Evolutionary conservation across 2,888 invertebrate species (phyloP), one percentile per base, ranked within the genome.

Genomic region (Acrobasis repandana): DNA sequence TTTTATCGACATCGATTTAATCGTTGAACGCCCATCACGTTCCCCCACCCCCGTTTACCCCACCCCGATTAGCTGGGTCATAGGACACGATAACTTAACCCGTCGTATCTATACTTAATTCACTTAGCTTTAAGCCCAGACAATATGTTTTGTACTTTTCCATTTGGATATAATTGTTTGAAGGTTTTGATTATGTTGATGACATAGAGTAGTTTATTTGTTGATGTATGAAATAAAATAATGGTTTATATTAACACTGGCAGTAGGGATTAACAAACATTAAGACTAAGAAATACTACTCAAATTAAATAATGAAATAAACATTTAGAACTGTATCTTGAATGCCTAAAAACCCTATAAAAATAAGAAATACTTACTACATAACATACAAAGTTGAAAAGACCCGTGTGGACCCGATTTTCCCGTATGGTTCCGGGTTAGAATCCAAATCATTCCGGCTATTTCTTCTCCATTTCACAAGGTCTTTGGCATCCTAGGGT

Each of bases 61-160:
- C 79, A 73, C 81, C 76, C 73, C 80, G 79, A 89, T 90, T 89
- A 86, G 84, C 77, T 75, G 69, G 90, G 89, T 88, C 87, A 80
- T 67, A 77, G 82, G 80, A 75, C 82, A 77, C 79, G 83, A 80
- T 81, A 84, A 82, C 82, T 84, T 86, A 84, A 87, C 77, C 74
- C 77, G 77, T 75, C 76, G 79, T 80, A 78, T 81, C 78, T 79
- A 78, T 74, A 76, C 77, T 77, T 57, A n/a, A 56, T 63, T 72
- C 73, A 71, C 68, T 78, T 71, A 72, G 72, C 73, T 60, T 64
- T 49, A 51, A 54, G 56, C 43, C 47, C 18, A 18, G 56, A 28
- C 20, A 58, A 58, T 56, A 28, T 50, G 20, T 20, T 47, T 56
- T 47, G 28, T 47, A 34, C 38, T 11, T 46, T 47, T 47, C 47